phyloP scores from a whole-genome alignment of 2,888 invertebrate genomes.

The Drosophila tripunctata region DNA sequence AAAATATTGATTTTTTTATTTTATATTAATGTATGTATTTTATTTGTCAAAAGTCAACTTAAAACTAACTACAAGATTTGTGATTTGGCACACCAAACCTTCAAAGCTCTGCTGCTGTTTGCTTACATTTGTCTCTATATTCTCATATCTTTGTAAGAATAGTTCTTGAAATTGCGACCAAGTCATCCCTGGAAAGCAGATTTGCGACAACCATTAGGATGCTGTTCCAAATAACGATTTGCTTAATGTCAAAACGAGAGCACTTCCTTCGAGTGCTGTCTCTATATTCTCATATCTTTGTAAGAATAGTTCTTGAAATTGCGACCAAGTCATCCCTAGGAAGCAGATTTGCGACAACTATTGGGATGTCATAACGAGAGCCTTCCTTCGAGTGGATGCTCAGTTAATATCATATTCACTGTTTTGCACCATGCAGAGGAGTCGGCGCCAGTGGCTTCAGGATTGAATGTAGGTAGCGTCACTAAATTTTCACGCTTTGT shows the following conservation, averaged over 20 bases:
- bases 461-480: no score
- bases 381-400: not conserved
- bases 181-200: not conserved
- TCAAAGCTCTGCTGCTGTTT: no score
- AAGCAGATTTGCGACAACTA: not conserved
- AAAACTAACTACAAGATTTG: no score
- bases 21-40: no score
- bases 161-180: not conserved
- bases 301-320: constrained; percentile 1
- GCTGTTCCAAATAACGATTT: not conserved
- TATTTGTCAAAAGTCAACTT: no score
- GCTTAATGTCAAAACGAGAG: not conserved
- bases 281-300: not conserved
- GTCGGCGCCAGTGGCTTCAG: not conserved
- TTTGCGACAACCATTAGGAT: not conserved
- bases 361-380: not conserved
- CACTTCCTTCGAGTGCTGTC: constrained; percentile 1
- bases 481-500: no score
- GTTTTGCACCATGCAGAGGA: not conserved
- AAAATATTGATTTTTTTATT: no score
- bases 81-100: no score
- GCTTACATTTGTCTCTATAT: no score
- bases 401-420: not conserved
- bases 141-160: not conserved
- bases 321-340: not conserved